These are phyloP conservation scores for Pasiphila rectangulata DNA, from an alignment of 2,888 invertebrate species.

Conservation along the genomic window DNA sequence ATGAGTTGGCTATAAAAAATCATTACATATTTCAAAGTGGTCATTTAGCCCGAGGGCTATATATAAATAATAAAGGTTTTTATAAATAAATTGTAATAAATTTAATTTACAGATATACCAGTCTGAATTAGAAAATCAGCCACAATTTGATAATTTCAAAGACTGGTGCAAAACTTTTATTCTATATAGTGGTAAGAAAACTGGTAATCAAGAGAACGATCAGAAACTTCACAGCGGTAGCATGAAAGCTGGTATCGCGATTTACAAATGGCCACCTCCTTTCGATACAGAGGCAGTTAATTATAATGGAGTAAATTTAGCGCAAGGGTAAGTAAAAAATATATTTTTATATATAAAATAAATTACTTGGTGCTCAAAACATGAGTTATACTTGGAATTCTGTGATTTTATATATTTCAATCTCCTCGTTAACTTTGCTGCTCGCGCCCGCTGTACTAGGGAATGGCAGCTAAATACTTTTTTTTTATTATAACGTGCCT, in stretches of 20 bases:
- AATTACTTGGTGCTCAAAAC: no score
- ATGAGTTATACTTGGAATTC: no score
- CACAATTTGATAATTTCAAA: conserved; percentile 83
- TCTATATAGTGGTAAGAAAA: conserved; percentile 81
- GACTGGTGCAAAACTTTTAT: conserved; percentile 84
- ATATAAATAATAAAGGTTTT: neutral
- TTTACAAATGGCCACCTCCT: conserved; percentile 86
- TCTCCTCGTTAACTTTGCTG: no score
- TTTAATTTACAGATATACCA: conserved; percentile 73
- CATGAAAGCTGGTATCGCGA: conserved; percentile 64
- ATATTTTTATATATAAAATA: no score
- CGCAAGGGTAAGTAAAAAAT: conserved; percentile 59
- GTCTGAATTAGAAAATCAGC: conserved; percentile 84
- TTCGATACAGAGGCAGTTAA: conserved; percentile 72
- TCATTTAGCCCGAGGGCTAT: no score
- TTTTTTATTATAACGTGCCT: no score
- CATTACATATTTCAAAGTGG: no score
- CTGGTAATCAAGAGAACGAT: conserved; percentile 65
- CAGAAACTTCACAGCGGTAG: conserved; percentile 55
- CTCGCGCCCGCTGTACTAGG: no score
- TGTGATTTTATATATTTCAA: no score
- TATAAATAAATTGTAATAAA: neutral
- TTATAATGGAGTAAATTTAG: conserved; percentile 75
- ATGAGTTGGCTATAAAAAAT: no score
- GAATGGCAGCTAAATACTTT: no score